Percentiles rank a stretch among this genome's conserved stretches.
These are phyloP conservation scores for Misgurnus mizolepis DNA, from an alignment of 2,113 vertebrate species.

Conservation along the genomic window DNA sequence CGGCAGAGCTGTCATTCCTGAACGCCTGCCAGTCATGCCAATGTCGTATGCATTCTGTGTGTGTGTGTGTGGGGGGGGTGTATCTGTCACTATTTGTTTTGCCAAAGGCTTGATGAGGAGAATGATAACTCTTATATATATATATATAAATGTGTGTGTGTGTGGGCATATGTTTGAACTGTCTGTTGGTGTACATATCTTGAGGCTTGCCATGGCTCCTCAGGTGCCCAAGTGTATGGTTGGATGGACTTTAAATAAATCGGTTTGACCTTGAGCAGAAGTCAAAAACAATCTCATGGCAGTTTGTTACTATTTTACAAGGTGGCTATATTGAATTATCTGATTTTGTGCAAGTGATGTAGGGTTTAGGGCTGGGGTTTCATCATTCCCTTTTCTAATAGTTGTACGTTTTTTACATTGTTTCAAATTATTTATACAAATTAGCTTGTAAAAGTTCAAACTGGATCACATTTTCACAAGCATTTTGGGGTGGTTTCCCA, in stretches of 20 bases:
- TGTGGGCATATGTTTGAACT: slow-evolving; percentile 5
- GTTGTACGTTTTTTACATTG: no score
- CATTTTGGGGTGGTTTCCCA: no score
- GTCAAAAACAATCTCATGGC: slow-evolving; percentile 19
- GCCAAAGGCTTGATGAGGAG: slow-evolving; percentile 23
- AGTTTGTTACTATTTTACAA: neutral
- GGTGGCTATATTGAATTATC: no score
- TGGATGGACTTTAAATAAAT: slow-evolving; percentile 34
- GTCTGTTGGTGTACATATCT: slow-evolving; percentile 14
- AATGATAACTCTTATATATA: slow-evolving; percentile 38
- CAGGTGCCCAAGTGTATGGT: slow-evolving; percentile 29
- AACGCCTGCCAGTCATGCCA: slow-evolving; percentile 39
- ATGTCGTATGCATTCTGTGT: neutral
- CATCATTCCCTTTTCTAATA: no score
- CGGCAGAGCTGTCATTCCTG: slow-evolving; percentile 37
- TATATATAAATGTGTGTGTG: slow-evolving; percentile 1
- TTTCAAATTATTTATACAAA: no score
- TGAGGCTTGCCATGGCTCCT: slow-evolving; percentile 4
- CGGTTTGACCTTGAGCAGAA: slow-evolving; percentile 32
- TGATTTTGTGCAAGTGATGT: no score
- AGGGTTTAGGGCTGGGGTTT: no score
- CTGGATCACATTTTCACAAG: no score
- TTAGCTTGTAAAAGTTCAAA: no score
- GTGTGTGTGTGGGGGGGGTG: neutral
- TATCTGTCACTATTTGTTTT: slow-evolving; percentile 31